Base-by-base conservation (phyloP, 2,797 vertebrate genomes). In the Arnoldichthys spilopterus region DNA sequence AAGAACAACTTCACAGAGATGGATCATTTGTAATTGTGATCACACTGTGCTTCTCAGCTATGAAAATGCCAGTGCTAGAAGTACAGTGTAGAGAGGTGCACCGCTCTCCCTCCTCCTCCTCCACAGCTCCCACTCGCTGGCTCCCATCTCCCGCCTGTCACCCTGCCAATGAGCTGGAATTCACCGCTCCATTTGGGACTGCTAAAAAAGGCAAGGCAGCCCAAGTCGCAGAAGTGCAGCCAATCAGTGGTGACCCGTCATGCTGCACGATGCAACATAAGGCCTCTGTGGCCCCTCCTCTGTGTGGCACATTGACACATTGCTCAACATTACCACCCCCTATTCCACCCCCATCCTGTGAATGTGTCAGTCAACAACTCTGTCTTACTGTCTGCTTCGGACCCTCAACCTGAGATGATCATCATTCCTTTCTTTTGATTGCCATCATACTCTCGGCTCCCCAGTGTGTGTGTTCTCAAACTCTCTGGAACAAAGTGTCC, bases 131-230 rank as follows among this genome's bases (percentile, higher is more conserved):
- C 94, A 94, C 92, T 93, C 95, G 93, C 93, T 95, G 92, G 93
- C 94, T 94, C 92, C 90, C 93, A 89, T 95, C 94, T 94, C 92
- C 88, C 86, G 92, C 87, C 93, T 96, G 95, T 96, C 94, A 93
- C 85, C 80, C 92, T 94, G 95, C 95, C 95, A 96, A 92, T 86
- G 92, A 90, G 86, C 85, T 94, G 94, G 95, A 96, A 96, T 96
- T 95, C 90, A 94, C 90, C 87, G 94, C 95, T 95, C 94, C 88
- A 91, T 95, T 87, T 95, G 95, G 93, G 93, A 94, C 91, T 90
- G 91, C 95, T 96, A 97, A 96, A 96, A 96, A 96, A 96, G 95
- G 96, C 94, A 96, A 97, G 94, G 95, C 94, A 96, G 94, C 93
- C 95, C 94, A 95, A 96, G 94, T 94, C 92, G 93, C 93, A 93